phyloP scores from a whole-genome alignment of 2,797 vertebrate genomes.

The Graptemys geographica region DNA sequence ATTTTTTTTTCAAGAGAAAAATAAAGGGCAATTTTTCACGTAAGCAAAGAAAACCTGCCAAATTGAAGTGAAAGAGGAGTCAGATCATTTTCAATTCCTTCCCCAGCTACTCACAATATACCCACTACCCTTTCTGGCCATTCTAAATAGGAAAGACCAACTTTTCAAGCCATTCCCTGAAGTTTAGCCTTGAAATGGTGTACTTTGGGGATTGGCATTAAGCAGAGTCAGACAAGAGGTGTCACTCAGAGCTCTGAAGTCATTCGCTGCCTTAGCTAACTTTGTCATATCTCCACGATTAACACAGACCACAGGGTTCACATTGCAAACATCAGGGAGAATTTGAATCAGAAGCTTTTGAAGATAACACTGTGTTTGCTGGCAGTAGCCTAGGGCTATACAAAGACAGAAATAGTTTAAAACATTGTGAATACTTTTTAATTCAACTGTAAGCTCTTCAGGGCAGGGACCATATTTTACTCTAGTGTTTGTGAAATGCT shows the following conservation, averaged over 20 bases:
- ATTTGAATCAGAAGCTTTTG: neutral
- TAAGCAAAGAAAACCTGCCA: neutral
- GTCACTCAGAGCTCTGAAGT: neutral
- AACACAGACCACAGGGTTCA: neutral
- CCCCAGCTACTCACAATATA: neutral
- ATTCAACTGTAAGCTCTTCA: neutral
- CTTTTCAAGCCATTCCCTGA: neutral
- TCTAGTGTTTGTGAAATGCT: neutral
- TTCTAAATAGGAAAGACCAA: neutral
- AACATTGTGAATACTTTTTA: neutral
- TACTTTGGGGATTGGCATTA: neutral
- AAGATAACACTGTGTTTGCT: fast-evolving
- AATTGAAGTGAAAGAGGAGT: neutral
- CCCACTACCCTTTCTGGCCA: fast-evolving
- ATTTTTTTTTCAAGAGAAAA: neutral
- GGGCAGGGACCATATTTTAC: neutral
- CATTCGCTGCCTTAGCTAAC: neutral
- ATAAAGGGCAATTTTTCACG: conserved; percentile 14
- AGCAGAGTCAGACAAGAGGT: neutral
- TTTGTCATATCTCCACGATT: neutral
- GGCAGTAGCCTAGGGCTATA: neutral
- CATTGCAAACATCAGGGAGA: fast-evolving
- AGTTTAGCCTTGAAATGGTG: fast-evolving
- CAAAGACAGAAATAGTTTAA: neutral
- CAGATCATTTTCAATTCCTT: neutral